Conservation (phyloP, 2,888 invertebrate genomes). For the Schizotus pectinicornis region DNA sequence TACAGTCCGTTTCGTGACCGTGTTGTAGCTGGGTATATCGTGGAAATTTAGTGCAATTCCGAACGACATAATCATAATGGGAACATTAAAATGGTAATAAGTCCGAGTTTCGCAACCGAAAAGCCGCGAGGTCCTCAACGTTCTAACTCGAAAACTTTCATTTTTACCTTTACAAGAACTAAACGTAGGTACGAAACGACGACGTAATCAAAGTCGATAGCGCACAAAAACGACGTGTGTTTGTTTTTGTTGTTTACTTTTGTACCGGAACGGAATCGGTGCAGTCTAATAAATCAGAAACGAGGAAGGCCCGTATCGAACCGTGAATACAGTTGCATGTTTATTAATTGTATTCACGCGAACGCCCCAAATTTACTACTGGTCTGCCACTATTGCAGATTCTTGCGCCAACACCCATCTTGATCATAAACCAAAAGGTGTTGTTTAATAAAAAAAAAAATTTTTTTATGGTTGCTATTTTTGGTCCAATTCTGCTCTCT, state of each 20-base stretch:
- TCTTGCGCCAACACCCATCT: no score
- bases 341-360: constrained; percentile 55
- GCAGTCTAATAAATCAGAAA: constrained; percentile 52
- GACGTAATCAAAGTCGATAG: no score
- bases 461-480: no score
- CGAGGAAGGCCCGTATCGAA: constrained; percentile 49
- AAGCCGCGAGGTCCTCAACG: constrained; percentile 24
- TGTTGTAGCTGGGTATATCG: no score
- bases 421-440: no score
- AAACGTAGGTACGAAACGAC: background rate
- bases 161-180: constrained; percentile 2
- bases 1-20: no score
- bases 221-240: background rate
- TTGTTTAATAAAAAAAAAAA: no score
- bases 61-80: constrained; percentile 24
- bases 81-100: constrained; percentile 29
- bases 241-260: constrained; percentile 40
- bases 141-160: constrained; percentile 19
- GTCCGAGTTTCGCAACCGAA: constrained; percentile 29
- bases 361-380: constrained; percentile 33
- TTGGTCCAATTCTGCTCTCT: no score
- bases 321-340: constrained; percentile 51
- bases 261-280: constrained; percentile 48
- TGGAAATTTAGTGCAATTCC: constrained; percentile 1
- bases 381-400: background rate